Evolutionary conservation across 37 sponge, comb jelly and placozoan genomes (phyloP).

Genomic region (Cliona cf. orientalis): DNA sequence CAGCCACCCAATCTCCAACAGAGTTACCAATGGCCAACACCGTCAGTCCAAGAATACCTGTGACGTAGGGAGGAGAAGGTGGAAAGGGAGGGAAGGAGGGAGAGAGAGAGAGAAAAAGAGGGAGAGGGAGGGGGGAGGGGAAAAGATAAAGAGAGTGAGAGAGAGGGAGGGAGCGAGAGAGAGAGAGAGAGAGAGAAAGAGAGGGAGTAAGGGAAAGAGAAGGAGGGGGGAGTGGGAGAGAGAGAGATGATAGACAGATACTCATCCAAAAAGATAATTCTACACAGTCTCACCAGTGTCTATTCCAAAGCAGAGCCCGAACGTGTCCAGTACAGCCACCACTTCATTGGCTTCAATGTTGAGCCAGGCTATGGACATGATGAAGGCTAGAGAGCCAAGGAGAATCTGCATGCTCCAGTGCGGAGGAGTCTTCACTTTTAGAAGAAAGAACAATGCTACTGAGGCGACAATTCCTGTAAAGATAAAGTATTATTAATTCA

Average conservation of each 20-base stretch:
- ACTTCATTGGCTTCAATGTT: conserved; percentile 86
- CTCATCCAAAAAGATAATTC: not conserved
- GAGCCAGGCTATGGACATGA: conserved; percentile 90
- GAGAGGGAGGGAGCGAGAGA: too few species aligned
- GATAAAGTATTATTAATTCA: not conserved
- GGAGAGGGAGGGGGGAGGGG: too few species aligned
- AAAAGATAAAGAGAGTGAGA: too few species aligned
- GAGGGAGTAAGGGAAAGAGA: too few species aligned
- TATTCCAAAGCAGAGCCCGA: conserved; percentile 72
- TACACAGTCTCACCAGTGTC: conserved; percentile 67
- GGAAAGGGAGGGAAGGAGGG: too few species aligned
- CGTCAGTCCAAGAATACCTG: conserved; percentile 89
- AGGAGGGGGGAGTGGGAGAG: too few species aligned
- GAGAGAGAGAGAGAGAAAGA: too few species aligned
- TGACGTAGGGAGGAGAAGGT: too few species aligned
- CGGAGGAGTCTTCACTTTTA: conserved; percentile 7
- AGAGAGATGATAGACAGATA: too few species aligned
- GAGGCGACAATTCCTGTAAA: conserved; percentile 45
- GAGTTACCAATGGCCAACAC: conserved; percentile 94
- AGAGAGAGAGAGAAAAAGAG: too few species aligned
- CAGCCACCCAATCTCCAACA: conserved; percentile 92
- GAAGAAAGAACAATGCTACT: conserved; percentile 12
- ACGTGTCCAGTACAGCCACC: conserved; percentile 74
- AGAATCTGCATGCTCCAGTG: conserved; percentile 69
- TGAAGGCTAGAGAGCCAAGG: conserved; percentile 66